A percentile compares a stretch with the other conserved stretches of the same genome.
Conservation (phyloP, 2,888 invertebrate species). For the Orchesella flavescens region DNA sequence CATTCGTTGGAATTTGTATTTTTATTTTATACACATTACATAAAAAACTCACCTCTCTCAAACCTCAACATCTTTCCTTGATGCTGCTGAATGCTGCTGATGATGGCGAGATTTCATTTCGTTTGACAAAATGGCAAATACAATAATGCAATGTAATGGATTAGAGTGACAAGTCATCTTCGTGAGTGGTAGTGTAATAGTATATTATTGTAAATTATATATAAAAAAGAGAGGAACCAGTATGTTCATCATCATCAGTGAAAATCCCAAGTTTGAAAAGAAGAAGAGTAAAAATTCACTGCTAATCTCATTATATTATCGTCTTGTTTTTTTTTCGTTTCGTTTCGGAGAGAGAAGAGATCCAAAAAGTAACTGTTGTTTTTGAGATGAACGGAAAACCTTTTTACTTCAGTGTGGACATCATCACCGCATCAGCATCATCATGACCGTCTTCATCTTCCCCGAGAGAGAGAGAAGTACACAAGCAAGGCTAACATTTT, state of each 20-base stretch:
- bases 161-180: constrained; percentile 36
- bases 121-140: not conserved
- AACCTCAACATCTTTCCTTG: too few relatives aligned
- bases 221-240: constrained; percentile 3
- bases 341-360: constrained; percentile 35
- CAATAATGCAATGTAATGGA: constrained; percentile 12
- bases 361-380: constrained; percentile 58
- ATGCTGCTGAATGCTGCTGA: too few relatives aligned
- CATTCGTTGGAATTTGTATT: too few relatives aligned
- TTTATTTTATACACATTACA: too few relatives aligned
- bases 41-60: too few relatives aligned
- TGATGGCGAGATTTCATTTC: not conserved
- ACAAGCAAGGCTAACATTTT: constrained; percentile 4
- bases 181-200: constrained; percentile 7
- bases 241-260: constrained; percentile 1
- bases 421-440: constrained; percentile 16
- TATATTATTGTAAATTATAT: constrained; percentile 1
- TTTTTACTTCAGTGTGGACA: constrained; percentile 36
- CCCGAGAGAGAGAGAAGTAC: not conserved
- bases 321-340: constrained; percentile 41
- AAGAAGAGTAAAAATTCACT: constrained; percentile 43
- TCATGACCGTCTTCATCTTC: constrained; percentile 14
- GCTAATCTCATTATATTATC: constrained; percentile 59
- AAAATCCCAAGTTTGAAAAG: constrained; percentile 8
- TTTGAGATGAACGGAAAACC: constrained; percentile 39